Evolutionary conservation across 2,113 vertebrate species (phyloP), one percentile per base, ranked within the genome.

Genomic region (Puma concolor): DNA sequence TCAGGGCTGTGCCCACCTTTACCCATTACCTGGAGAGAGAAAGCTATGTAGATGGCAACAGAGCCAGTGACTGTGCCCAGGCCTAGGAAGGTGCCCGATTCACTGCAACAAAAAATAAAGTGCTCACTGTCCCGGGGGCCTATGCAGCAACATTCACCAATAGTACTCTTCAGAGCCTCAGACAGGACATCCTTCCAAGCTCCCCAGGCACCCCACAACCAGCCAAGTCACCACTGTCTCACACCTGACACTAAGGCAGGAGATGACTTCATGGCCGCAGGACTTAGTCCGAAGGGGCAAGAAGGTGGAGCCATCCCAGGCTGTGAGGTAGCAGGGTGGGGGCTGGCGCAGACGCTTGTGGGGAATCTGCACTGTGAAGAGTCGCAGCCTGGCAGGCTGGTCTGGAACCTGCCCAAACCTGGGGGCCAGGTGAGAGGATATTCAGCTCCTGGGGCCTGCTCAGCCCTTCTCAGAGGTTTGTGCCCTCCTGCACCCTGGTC

Each of bases 361-460:
- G 14, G 99, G 99, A 93, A 99, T 99, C 98, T 99, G 99, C 66
- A 99, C 99, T 0, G 99, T 99, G 98, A 99, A 99, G 72, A 99
- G 99, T 82, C 99, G 99, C 91, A 99, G 98, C 0, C 98, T 98
- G 1, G 99, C 98, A 0, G 99, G 99, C 36, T 99, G 99, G 98
- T 99, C 99, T 87, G 99, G 99, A 80, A 99, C 99, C 0, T 98
- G 98, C 84, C 99, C 99, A 41, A 99, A 99, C 98, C 99, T 99
- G 96, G 41, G 7, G 7, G 31, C 9, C 77, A 0, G 64, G 36
- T 0, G 29, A 85, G 72, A 81, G 15, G 25, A 76, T 74, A 0
- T 16, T 97, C 21, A 33, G 31, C 25, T 60, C 76, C 76, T 10
- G 8, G 64, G 76, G 23, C n/a, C 91, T 74, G 64, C 25, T 74